A percentile compares a stretch with the other conserved stretches of the same genome.
phyloP scores from a whole-genome alignment of 2,797 vertebrate species.

The Novumbra hubbsi region DNA sequence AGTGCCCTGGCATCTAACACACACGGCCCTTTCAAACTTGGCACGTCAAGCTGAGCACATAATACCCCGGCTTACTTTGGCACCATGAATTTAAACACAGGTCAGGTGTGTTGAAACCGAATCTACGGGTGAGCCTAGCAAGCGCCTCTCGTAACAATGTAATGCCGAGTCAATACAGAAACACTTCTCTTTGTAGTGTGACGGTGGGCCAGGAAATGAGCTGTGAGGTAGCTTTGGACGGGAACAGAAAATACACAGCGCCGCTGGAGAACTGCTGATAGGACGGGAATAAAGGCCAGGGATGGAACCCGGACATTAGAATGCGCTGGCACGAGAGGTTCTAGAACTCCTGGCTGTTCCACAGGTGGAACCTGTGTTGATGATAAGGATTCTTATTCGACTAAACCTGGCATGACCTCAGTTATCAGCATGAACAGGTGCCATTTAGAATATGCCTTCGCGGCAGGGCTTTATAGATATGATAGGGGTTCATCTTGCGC shows the following conservation, averaged over 20 bases:
- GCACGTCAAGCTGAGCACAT: slow-evolving; percentile 6
- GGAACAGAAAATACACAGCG: slow-evolving; percentile 25
- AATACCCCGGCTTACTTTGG: slow-evolving; percentile 11
- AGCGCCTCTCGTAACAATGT: slow-evolving; percentile 31
- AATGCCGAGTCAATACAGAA: slow-evolving; percentile 35
- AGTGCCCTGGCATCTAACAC: background rate
- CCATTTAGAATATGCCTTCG: background rate
- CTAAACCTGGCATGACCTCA: background rate
- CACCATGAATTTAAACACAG: slow-evolving; percentile 22
- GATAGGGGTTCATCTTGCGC: background rate
- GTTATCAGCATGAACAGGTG: background rate
- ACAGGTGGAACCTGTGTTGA: background rate
- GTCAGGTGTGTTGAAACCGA: slow-evolving; percentile 15
- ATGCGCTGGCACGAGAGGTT: slow-evolving; percentile 15
- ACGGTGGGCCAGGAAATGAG: slow-evolving; percentile 26
- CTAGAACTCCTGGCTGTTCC: slow-evolving; percentile 2
- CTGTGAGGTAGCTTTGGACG: background rate
- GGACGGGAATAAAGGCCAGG: slow-evolving; percentile 18
- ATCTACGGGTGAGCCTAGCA: slow-evolving; percentile 32
- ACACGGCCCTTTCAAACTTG: background rate
- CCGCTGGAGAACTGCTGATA: slow-evolving; percentile 32
- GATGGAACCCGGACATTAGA: slow-evolving; percentile 17
- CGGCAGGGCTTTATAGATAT: background rate
- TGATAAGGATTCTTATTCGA: background rate
- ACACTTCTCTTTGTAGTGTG: slow-evolving; percentile 11